Percentiles rank a stretch among this genome's conserved stretches.
These are phyloP conservation scores for Acronicta psi DNA, from an alignment of 2,888 invertebrate genomes.

Conservation along the genomic window DNA sequence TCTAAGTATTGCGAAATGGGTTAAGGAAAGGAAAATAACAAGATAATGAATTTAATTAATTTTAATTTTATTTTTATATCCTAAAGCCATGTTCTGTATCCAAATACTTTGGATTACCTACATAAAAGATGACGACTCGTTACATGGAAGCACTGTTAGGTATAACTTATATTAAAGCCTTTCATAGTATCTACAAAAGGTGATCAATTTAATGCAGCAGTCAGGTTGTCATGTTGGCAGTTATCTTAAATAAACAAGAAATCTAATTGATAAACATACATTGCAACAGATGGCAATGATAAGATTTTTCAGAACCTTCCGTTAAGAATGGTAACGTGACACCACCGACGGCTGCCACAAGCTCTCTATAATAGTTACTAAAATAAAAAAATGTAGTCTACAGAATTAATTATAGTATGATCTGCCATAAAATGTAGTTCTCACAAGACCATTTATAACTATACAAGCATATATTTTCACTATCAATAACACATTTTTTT, in stretches of 20 bases:
- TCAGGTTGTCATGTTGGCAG: slow-evolving; percentile 72
- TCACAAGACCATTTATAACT: slow-evolving; percentile 22
- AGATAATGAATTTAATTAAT: not conserved
- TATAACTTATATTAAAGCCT: slow-evolving; percentile 23
- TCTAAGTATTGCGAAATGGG: no score
- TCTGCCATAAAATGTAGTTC: slow-evolving; percentile 36
- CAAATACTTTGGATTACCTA: slow-evolving; percentile 30
- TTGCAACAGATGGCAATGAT: slow-evolving; percentile 45
- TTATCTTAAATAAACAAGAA: slow-evolving; percentile 52
- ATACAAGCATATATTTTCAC: slow-evolving; percentile 23
- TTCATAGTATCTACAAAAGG: slow-evolving; percentile 24
- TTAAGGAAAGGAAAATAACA: slow-evolving; percentile 9
- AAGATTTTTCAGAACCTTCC: slow-evolving; percentile 50
- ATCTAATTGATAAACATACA: slow-evolving; percentile 45
- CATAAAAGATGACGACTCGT: slow-evolving; percentile 17
- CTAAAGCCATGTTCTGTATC: slow-evolving; percentile 19
- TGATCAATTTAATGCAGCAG: slow-evolving; percentile 64
- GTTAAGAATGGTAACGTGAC: slow-evolving; percentile 84
- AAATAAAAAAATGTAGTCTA: slow-evolving; percentile 56
- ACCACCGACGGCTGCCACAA: slow-evolving; percentile 87
- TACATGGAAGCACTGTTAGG: slow-evolving; percentile 26
- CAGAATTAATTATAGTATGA: slow-evolving; percentile 44
- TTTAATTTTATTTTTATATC: slow-evolving; percentile 26
- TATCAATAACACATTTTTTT: slow-evolving; percentile 11
- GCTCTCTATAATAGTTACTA: slow-evolving; percentile 67